These are phyloP conservation scores for Mystacornis crossleyi DNA, from an alignment of 2,113 vertebrate species.

Conservation along the genomic window DNA sequence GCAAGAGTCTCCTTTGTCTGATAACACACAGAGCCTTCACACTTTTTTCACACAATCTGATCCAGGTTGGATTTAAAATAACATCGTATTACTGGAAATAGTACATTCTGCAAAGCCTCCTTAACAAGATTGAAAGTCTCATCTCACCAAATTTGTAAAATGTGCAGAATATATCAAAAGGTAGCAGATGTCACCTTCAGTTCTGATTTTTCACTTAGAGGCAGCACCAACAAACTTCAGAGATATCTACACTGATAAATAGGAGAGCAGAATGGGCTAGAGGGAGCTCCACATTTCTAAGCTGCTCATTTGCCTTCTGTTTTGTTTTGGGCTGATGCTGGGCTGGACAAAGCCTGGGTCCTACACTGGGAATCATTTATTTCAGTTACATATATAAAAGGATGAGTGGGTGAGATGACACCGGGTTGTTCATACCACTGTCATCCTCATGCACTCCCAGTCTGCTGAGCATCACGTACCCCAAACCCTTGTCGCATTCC, in stretches of 20 bases:
- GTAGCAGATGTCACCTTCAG: neutral
- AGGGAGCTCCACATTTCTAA: neutral
- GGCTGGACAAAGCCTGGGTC: too few species aligned
- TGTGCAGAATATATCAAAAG: neutral
- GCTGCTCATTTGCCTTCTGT: neutral
- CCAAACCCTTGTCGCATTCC: neutral
- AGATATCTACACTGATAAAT: neutral
- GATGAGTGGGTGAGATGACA: neutral
- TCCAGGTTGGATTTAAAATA: neutral
- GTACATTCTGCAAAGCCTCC: neutral
- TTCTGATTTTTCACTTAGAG: neutral
- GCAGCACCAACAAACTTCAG: neutral
- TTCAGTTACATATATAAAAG: neutral
- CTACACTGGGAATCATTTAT: neutral
- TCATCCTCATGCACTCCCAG: neutral
- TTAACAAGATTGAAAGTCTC: neutral
- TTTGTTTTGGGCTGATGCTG: neutral
- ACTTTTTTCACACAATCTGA: neutral
- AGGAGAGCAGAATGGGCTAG: neutral
- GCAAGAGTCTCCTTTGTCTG: neutral
- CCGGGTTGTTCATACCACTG: neutral
- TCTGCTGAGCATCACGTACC: neutral
- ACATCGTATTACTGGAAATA: neutral
- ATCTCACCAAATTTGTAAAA: neutral
- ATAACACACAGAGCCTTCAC: neutral